Evolutionary conservation across 2,113 vertebrate genomes (phyloP).

Genomic region (Antechinus stuartii): DNA sequence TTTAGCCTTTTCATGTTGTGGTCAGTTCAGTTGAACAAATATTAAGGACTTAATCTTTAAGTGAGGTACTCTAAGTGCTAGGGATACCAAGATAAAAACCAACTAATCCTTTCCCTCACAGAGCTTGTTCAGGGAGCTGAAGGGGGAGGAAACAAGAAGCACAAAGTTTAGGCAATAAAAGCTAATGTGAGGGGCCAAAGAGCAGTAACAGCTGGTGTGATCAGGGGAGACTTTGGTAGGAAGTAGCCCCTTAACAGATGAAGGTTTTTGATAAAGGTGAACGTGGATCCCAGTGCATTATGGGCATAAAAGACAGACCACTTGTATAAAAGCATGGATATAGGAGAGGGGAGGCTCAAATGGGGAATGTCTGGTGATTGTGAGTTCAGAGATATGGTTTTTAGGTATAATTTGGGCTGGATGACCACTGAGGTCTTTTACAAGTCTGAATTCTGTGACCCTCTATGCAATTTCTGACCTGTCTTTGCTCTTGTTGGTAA

Average conservation of each 20-base stretch:
- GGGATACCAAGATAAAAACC: neutral
- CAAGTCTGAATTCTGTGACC: neutral
- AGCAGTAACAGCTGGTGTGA: neutral
- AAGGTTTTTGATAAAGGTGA: neutral
- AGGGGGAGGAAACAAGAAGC: neutral
- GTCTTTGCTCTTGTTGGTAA: neutral
- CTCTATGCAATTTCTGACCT: neutral
- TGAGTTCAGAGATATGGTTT: neutral
- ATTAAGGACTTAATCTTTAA: neutral
- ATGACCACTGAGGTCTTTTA: neutral
- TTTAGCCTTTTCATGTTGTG: neutral
- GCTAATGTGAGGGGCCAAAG: neutral
- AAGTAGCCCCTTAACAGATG: neutral
- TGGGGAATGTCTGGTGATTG: neutral
- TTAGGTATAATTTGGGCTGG: neutral
- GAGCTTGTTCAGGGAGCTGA: neutral
- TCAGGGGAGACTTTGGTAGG: neutral
- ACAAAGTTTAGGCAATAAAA: neutral
- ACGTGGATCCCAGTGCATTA: neutral
- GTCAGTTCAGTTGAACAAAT: neutral
- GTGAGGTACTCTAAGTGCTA: neutral
- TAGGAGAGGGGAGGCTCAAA: neutral
- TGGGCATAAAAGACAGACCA: neutral
- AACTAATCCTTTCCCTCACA: neutral
- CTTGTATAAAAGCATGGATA: neutral